Conservation (phyloP, 2,113 vertebrate species). For the Setophaga petechia region DNA sequence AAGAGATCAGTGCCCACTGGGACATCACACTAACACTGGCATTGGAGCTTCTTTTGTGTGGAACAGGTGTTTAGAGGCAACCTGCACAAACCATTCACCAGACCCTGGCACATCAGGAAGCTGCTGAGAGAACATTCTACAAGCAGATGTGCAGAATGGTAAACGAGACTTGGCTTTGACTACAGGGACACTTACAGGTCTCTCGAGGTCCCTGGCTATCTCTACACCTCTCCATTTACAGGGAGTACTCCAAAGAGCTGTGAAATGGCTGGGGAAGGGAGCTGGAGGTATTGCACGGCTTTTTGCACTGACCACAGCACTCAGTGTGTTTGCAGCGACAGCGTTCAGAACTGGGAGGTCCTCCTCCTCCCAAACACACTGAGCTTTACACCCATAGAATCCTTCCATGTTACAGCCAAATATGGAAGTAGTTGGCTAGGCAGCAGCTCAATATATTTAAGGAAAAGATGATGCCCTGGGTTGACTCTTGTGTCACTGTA, state of each 20-base stretch:
- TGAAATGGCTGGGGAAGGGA: not conserved
- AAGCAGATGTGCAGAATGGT: not conserved
- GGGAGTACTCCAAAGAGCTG: not conserved
- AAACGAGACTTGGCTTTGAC: not conserved
- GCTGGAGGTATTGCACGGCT: not conserved
- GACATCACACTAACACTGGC: not conserved
- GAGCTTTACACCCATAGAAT: not conserved
- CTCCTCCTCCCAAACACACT: not conserved
- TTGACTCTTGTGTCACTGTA: not conserved
- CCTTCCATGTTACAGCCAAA: not conserved
- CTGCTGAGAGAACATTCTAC: not conserved
- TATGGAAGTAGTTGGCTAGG: not conserved
- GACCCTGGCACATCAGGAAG: rapidly evolving
- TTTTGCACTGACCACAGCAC: not conserved
- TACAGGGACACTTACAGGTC: not conserved
- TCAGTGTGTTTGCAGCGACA: not conserved
- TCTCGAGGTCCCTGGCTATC: not conserved
- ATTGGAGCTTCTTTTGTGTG: not conserved
- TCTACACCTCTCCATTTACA: not conserved
- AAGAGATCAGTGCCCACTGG: not conserved
- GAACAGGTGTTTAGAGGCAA: not conserved
- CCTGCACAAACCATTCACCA: not conserved
- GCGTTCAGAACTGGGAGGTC: not conserved
- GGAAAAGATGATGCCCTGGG: not conserved
- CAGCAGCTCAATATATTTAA: not conserved